Conservation (phyloP, 2,888 invertebrate genomes). For the Tethea ocularis region DNA sequence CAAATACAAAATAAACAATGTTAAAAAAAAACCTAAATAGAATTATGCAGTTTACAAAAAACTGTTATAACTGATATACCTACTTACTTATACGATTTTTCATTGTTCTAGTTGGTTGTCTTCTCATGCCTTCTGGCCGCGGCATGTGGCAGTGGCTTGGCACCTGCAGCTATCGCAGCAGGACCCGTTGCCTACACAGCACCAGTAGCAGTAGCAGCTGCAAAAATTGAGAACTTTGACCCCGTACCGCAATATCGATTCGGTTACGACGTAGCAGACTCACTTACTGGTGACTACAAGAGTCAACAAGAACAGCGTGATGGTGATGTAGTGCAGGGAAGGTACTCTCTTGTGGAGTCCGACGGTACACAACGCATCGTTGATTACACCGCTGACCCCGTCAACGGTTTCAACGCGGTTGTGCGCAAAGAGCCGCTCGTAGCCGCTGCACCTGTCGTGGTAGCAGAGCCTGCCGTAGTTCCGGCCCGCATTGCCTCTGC, state of each 20-base stretch:
- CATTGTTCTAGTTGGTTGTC: conserved; percentile 65
- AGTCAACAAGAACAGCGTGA: conserved; percentile 78
- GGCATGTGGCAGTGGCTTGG: conserved; percentile 58
- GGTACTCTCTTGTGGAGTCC: conserved; percentile 71
- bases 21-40: neutral
- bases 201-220: conserved; percentile 46
- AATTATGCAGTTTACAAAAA: too few relatives aligned
- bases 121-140: conserved; percentile 69
- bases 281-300: conserved; percentile 76
- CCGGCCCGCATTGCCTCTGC: conserved; percentile 35
- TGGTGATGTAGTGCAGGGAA: conserved; percentile 80
- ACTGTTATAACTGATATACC: too few relatives aligned
- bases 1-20: too few relatives aligned
- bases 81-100: conserved; percentile 18
- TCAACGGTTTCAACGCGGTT: conserved; percentile 74
- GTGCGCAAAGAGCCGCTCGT: conserved; percentile 70
- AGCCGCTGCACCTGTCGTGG: conserved; percentile 55
- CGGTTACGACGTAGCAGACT: conserved; percentile 73
- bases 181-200: conserved; percentile 58
- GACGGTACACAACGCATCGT: conserved; percentile 73
- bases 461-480: conserved; percentile 49
- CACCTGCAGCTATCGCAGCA: conserved; percentile 57
- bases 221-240: conserved; percentile 76
- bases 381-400: conserved; percentile 69
- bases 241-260: conserved; percentile 83